Evolutionary conservation across 2,888 invertebrate genomes (phyloP), one percentile per base, ranked within the genome.

Genomic region (Tupiocoris notatus): DNA sequence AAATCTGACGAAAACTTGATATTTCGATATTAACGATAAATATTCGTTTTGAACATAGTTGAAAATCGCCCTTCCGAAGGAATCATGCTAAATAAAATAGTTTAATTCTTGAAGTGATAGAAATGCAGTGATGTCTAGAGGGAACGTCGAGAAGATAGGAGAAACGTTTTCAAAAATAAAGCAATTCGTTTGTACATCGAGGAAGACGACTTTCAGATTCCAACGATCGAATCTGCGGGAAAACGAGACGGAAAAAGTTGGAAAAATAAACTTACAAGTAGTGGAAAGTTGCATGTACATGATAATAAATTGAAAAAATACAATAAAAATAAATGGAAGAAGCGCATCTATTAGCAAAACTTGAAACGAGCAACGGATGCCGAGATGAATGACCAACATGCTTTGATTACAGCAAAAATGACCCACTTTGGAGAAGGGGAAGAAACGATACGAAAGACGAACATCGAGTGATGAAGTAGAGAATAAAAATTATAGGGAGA

Each of bases 31-130:
- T n/a, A n/a, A n/a, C n/a, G n/a, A n/a, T n/a, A n/a, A n/a, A n/a
- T n/a, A n/a, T n/a, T n/a, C n/a, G n/a, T n/a, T n/a, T n/a, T n/a
- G n/a, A n/a, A n/a, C n/a, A 39, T 39, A 39, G 39, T 59, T 59
- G 70, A 58, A 70, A 70, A 70, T 59, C 70, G 59, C 39, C 39
- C 70, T 70, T 70, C 58, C 12, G 70, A 70, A 21, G 24, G 12
- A 20, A 20, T 67, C 67, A 67, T 67, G 67, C 67, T 67, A 57
- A 67, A 67, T 25, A 66, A 67, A 57, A 18, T 39, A n/a, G 7
- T 65, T 65, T 67, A 21, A 23, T 56, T 67, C 57, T 39, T 20
- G 39, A 39, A 65, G 65, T 65, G 65, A 65, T 20, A 65, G 39
- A 18, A 65, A 65, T 65, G 25, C 17, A 18, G 67, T 67, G 57